Base-by-base conservation (phyloP, 2,888 invertebrate genomes). In the Balanococcus diminutus region DNA sequence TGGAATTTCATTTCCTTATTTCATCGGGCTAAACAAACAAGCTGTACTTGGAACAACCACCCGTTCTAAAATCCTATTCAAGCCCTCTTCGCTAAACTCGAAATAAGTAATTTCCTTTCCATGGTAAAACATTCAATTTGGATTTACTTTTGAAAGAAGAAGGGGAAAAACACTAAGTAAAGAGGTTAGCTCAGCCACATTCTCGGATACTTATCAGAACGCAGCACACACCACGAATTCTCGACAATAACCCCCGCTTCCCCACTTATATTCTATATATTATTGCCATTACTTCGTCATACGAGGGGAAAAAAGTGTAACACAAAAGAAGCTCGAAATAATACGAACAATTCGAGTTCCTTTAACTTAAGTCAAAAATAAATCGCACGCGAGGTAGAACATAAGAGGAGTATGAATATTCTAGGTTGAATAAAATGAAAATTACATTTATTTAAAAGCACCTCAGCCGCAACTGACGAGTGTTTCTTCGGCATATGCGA, bases 241-340 rank as follows among this genome's bases (percentile, higher is more conserved):
- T 67, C 67, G 67, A 67, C 67, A 67, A 67, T 67, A 67, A 25
- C 67, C 67, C 28, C n/a, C 67, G 28, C 19, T n/a, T n/a, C n/a
- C n/a, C 19, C 22, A 22, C 56, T 56, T 56, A 56, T 67, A 67
- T 67, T 67, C 28, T 67, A 28, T 31, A 67, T 28, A 28, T n/a
- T n/a, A n/a, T 67, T 31, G 67, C 28, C 67, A 67, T 67, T 67
- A 67, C 28, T 67, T 67, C 28, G 25, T 67, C 28, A 31, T 28
- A 67, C 28, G 28, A 28, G 28, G 56, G n/a, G 6, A n/a, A 56
- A 56, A 56, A 56, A 56, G n/a, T 3, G 19, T 2, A 56, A 22
- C 19, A 56, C 19, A 56, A 56, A 19, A 56, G 22, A 67, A 28
- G 28, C 67, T 67, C 67, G 28, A 28, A 67, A 67, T 67, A 67